A percentile compares a stretch with the other conserved stretches of the same genome.
phyloP scores from a whole-genome alignment of 2,797 vertebrate genomes.

The Siniperca scherzeri region DNA sequence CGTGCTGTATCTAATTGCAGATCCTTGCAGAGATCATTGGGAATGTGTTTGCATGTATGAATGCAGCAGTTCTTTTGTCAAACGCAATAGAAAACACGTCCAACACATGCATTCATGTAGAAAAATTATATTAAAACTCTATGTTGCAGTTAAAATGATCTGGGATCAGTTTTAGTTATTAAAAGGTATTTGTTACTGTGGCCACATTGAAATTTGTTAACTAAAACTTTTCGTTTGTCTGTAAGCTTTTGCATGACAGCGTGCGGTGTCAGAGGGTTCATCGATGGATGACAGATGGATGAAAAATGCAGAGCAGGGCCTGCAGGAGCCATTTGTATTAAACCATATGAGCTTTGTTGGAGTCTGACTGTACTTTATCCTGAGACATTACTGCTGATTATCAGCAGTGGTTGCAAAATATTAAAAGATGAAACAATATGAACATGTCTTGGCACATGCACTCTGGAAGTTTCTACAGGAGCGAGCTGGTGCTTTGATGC shows the following conservation, averaged over 20 bases:
- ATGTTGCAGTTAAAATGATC: not conserved
- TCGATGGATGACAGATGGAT: constrained; percentile 10
- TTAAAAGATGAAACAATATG: not conserved
- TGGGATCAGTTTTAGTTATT: not conserved
- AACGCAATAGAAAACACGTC: not conserved
- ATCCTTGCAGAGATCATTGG: not conserved
- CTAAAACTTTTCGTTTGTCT: not conserved
- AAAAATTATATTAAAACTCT: not conserved
- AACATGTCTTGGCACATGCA: not conserved
- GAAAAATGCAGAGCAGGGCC: not conserved
- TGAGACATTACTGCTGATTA: not conserved
- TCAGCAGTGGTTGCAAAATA: not conserved
- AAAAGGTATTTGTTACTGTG: not conserved
- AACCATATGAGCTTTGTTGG: not conserved
- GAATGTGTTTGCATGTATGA: not conserved
- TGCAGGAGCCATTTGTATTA: not conserved
- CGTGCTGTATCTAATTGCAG: not conserved
- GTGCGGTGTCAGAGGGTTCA: not conserved
- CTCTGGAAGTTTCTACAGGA: not conserved
- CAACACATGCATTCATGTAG: not conserved
- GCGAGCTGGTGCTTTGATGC: not conserved
- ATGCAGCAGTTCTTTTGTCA: not conserved
- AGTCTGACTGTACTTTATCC: not conserved
- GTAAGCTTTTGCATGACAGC: not conserved
- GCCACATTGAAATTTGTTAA: not conserved